These are phyloP conservation scores for Nephrotoma guestfalica DNA, from an alignment of 2,888 invertebrate genomes.

Conservation along the genomic window DNA sequence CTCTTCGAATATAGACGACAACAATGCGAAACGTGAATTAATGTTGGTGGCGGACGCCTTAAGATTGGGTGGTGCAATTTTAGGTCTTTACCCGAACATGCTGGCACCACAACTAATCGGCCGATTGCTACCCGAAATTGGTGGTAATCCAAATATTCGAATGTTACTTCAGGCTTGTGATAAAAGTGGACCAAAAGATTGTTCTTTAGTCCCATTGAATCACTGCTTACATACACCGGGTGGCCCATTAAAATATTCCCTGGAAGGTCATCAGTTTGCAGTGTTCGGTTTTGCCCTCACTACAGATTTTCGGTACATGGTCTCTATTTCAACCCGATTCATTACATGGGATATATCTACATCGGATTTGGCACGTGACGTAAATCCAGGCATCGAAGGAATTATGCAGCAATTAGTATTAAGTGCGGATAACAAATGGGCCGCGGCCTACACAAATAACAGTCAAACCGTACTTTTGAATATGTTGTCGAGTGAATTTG, in stretches of 20 bases:
- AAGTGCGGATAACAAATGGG: slow-evolving; percentile 91
- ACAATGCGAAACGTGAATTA: slow-evolving; percentile 60
- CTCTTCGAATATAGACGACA: slow-evolving; percentile 61
- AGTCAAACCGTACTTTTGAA: slow-evolving; percentile 87
- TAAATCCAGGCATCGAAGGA: slow-evolving; percentile 87
- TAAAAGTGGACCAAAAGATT: slow-evolving; percentile 72
- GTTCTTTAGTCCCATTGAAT: slow-evolving; percentile 81
- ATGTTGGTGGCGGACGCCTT: slow-evolving; percentile 88
- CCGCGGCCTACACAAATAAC: slow-evolving; percentile 90
- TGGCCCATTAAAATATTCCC: slow-evolving; percentile 92
- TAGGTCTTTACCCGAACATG: slow-evolving; percentile 89
- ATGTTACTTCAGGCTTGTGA: slow-evolving; percentile 85
- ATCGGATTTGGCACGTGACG: slow-evolving; percentile 84
- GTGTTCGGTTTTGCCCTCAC: slow-evolving; percentile 86
- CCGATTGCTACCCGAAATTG: slow-evolving; percentile 81
- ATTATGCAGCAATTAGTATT: slow-evolving; percentile 89
- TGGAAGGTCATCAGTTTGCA: slow-evolving; percentile 97
- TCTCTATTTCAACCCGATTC: slow-evolving; percentile 91
- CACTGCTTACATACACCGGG: slow-evolving; percentile 98
- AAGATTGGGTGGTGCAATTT: slow-evolving; percentile 84
- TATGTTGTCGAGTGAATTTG: slow-evolving; percentile 86
- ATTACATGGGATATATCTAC: slow-evolving; percentile 96
- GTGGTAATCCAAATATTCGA: slow-evolving; percentile 65
- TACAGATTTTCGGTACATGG: slow-evolving; percentile 80
- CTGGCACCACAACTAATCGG: slow-evolving; percentile 88